phyloP scores from a whole-genome alignment of 2,113 vertebrate species.

The Oxyura jamaicensis region DNA sequence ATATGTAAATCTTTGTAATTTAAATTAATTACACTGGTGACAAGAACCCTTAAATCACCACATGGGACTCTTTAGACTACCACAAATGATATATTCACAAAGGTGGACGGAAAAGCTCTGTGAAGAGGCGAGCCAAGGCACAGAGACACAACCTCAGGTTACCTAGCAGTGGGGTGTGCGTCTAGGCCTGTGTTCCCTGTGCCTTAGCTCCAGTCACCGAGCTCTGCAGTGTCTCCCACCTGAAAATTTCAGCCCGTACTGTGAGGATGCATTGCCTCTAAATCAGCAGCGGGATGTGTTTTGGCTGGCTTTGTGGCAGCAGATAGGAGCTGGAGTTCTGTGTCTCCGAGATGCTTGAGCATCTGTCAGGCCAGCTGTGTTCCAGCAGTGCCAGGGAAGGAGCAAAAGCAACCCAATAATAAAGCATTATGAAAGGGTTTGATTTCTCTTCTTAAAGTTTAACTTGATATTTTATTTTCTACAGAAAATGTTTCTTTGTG shows the following conservation, averaged over 20 bases:
- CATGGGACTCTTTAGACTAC: not conserved
- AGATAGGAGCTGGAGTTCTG: not conserved
- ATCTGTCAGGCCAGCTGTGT: not conserved
- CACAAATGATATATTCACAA: not conserved
- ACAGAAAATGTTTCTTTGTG: not conserved
- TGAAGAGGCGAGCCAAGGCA: not conserved
- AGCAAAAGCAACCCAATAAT: not conserved
- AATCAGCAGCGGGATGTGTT: not conserved
- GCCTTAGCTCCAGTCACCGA: not conserved
- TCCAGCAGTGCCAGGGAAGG: not conserved
- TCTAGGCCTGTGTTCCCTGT: not conserved
- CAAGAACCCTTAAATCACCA: not conserved
- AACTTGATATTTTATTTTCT: not conserved
- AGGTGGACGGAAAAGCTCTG: not conserved
- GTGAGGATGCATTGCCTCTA: not conserved
- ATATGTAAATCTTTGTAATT: not conserved
- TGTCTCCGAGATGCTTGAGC: not conserved
- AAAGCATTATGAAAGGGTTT: not conserved
- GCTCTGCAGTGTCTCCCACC: not conserved
- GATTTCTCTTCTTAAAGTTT: not conserved
- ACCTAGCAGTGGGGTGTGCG: rapidly evolving
- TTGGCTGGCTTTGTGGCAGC: not conserved
- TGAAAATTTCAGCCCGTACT: not conserved
- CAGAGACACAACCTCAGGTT: not conserved
- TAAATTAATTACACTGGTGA: not conserved